phyloP scores from a whole-genome alignment of 2,113 vertebrate species.

The Sigmodon hispidus region DNA sequence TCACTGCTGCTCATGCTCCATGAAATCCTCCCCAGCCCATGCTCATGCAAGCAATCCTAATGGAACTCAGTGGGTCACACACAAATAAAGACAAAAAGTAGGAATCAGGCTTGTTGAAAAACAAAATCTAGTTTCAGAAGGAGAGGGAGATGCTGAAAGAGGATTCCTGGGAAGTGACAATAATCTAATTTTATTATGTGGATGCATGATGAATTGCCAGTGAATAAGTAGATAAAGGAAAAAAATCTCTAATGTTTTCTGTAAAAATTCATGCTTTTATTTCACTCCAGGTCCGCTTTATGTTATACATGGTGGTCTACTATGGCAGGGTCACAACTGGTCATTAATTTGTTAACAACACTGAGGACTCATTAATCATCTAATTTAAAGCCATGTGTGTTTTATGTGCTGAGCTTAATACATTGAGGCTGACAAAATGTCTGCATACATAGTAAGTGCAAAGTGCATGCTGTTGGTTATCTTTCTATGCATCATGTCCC shows the following conservation, averaged over 20 bases:
- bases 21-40: not conserved
- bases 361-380: not conserved
- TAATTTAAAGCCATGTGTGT: not conserved
- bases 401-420: not conserved
- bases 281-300: not conserved
- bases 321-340: not conserved
- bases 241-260: not conserved
- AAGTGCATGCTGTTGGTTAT: not conserved
- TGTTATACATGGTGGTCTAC: not conserved
- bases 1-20: not conserved
- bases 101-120: not conserved
- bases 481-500: not conserved
- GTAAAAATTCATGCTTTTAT: not conserved
- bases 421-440: not conserved
- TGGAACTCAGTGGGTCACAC: not conserved
- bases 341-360: not conserved
- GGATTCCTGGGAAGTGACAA: not conserved
- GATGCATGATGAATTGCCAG: not conserved
- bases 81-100: not conserved
- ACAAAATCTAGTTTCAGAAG: not conserved
- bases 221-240: not conserved
- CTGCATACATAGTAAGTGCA: not conserved
- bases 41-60: not conserved
- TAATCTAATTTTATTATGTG: not conserved
- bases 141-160: not conserved